Base-by-base conservation (phyloP, 2,113 vertebrate species). In the zebrafish (Danio rerio) region DNA sequence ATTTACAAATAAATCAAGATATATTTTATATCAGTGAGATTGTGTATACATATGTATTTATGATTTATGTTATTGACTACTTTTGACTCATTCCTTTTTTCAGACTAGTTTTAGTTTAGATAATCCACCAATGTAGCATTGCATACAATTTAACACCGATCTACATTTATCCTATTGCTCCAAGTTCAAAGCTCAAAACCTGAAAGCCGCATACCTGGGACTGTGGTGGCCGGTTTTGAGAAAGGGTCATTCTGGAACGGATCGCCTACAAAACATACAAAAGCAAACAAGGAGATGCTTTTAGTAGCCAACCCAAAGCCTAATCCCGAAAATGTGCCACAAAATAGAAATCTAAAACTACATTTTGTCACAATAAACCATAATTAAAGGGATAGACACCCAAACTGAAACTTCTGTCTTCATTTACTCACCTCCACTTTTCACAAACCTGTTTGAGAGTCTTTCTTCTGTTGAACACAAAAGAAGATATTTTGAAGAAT, bases 231-330 rank as follows among this genome's bases (percentile, higher is more conserved):
- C 0, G 94, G 96, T 68, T 98, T 97, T 83, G 95, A 93, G 89
- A 99, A 99, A 63, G 96, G 97, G 81, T 98, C 97, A 18, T 93
- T 96, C 92, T 97, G 96, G 92, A 98, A 98, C 2, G 97, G 97
- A 86, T 98, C 97, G 70, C 95, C 97, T 96, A 12, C 31, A 43
- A 9, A 9, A 77, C 52, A 82, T 42, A 78, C 31, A 82, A 43
- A 69, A 42, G 74, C 31, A 73, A 70, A 75, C 62, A 42, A 7
- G n/a, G 49, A 58, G 42, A 79, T 74, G 50, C 50, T 69, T 40
- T 70, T 20, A 59, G 31, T 55, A 50, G 42, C 16, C 53, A 49
- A 78, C 11, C 45, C 12, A 65, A 78, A 66, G 5, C 10, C 15
- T 72, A 40, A 49, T 21, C 47, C 45, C 45, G 62, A 62, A 56